phyloP scores from a whole-genome alignment of 2,888 invertebrate genomes.

The Muscina levida region DNA sequence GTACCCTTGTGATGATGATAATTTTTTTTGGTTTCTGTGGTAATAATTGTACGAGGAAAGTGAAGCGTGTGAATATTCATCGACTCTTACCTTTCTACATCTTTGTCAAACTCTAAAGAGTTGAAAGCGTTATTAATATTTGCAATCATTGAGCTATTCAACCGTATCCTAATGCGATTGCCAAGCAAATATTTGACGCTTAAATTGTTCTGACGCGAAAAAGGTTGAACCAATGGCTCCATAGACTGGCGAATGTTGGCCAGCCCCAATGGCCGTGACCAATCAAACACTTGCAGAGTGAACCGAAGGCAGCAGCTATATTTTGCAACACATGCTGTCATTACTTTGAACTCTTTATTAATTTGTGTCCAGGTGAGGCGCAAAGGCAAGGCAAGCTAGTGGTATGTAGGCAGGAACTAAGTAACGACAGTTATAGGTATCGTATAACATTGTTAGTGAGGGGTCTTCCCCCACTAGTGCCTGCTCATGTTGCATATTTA shows the following conservation, averaged over 20 bases:
- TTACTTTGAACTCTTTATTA: slow-evolving; percentile 37
- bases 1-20: not conserved
- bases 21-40: slow-evolving; percentile 10
- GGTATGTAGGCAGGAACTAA: too few relatives aligned
- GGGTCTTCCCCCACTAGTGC: not conserved
- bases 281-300: slow-evolving; percentile 6
- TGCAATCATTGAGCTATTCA: slow-evolving; percentile 57
- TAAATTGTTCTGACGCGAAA: slow-evolving; percentile 72
- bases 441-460: too few relatives aligned
- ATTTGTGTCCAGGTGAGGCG: not conserved
- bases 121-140: slow-evolving; percentile 55
- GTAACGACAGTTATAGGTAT: too few relatives aligned
- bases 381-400: too few relatives aligned
- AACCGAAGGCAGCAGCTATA: not conserved
- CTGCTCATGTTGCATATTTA: too few relatives aligned
- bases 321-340: slow-evolving; percentile 11
- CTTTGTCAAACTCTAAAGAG: not conserved
- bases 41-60: too few relatives aligned
- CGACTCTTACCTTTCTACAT: not conserved
- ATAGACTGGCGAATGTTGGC: not conserved
- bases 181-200: slow-evolving; percentile 75
- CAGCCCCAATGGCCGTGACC: slow-evolving; percentile 22
- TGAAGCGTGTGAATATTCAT: not conserved
- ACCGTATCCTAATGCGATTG: slow-evolving; percentile 71
- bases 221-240: slow-evolving; percentile 66